Evolutionary conservation across 2,797 vertebrate species (phyloP).

Genomic region (Parambassis ranga): DNA sequence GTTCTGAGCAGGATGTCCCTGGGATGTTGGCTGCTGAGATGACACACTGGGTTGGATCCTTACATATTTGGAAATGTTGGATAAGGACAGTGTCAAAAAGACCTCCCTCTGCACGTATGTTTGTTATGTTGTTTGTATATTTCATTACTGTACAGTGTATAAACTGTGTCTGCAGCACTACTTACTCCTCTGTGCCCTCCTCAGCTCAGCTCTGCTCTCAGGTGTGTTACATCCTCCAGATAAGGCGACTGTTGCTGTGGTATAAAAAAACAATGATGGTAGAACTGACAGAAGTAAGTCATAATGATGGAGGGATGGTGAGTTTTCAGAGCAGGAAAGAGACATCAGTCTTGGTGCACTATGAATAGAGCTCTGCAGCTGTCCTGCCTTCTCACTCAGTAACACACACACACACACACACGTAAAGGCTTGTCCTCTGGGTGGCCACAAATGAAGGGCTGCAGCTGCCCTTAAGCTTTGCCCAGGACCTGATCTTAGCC

Average conservation of each 20-base stretch:
- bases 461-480: conserved; percentile 60
- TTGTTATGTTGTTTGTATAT: too few species aligned
- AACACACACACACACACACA: conserved; percentile 32
- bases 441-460: conserved; percentile 62
- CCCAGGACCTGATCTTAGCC: conserved; percentile 50
- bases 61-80: too few species aligned
- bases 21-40: too few species aligned
- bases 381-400: conserved; percentile 57
- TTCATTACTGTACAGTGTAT: too few species aligned
- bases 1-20: too few species aligned
- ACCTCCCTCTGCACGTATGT: too few species aligned
- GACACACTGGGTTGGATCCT: too few species aligned
- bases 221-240: not conserved
- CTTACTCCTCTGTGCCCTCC: not conserved
- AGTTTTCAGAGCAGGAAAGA: conserved; percentile 47
- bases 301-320: conserved; percentile 48
- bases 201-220: not conserved
- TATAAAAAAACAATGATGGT: conserved; percentile 15
- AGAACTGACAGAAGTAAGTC: conserved; percentile 53
- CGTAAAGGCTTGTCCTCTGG: conserved; percentile 46
- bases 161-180: too few species aligned
- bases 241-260: conserved; percentile 3
- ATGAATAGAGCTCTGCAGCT: conserved; percentile 71
- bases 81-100: too few species aligned
- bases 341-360: conserved; percentile 59